A percentile compares a stretch with the other conserved stretches of the same genome.
These are phyloP conservation scores for Gadus macrocephalus DNA, from an alignment of 2,113 vertebrate species.

Conservation along the genomic window DNA sequence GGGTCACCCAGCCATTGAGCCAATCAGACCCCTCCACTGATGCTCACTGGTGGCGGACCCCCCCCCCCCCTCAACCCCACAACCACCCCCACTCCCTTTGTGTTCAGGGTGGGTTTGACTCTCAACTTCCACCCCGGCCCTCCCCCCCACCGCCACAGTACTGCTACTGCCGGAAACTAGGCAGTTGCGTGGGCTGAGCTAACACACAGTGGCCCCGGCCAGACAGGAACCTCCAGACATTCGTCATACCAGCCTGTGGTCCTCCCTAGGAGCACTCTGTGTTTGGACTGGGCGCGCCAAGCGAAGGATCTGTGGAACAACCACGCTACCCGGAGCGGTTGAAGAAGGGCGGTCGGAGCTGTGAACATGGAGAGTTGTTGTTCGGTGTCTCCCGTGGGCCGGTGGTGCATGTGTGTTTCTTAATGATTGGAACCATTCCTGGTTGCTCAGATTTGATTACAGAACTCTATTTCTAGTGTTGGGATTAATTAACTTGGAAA, in stretches of 20 bases:
- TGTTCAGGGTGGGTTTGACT: slow-evolving; percentile 64
- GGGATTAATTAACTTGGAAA: slow-evolving; percentile 24
- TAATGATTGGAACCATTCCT: slow-evolving; percentile 14
- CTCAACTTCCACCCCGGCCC: slow-evolving; percentile 56
- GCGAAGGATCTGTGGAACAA: not conserved
- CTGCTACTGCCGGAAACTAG: slow-evolving; percentile 20
- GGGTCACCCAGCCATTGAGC: slow-evolving; percentile 63
- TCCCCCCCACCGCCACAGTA: slow-evolving; percentile 6
- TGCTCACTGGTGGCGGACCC: slow-evolving; percentile 42
- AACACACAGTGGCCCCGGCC: slow-evolving; percentile 6
- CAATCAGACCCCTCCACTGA: slow-evolving; percentile 50
- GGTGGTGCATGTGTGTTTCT: slow-evolving; percentile 5
- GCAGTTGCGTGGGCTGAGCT: slow-evolving; percentile 15
- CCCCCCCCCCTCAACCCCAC: not conserved
- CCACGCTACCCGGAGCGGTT: not conserved
- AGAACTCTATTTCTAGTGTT: slow-evolving; percentile 16
- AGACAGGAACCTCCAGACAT: not conserved
- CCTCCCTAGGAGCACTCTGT: not conserved
- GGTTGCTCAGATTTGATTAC: slow-evolving; percentile 8
- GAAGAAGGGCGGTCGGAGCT: not conserved
- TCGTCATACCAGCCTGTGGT: not conserved
- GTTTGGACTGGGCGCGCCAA: not conserved
- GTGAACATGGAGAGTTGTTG: not conserved
- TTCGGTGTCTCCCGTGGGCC: not conserved
- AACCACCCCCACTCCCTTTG: slow-evolving; percentile 48